phyloP scores from a whole-genome alignment of 2,888 invertebrate genomes.

The Clostera curtula region DNA sequence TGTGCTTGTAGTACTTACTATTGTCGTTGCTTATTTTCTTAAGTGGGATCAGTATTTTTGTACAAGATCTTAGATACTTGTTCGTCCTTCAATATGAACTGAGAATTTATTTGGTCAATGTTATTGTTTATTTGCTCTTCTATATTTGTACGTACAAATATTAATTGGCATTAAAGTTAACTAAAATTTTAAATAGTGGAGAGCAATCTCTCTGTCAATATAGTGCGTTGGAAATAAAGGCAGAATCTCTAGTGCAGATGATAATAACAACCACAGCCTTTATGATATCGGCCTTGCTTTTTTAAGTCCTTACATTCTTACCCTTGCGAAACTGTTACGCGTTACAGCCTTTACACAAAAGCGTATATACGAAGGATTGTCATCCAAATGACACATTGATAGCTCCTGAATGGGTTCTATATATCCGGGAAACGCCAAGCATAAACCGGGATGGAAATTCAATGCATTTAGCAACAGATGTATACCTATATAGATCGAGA shows the following conservation, averaged over 20 bases:
- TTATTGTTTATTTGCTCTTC: too few relatives aligned
- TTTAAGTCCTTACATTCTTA: too few relatives aligned
- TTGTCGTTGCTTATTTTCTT: constrained; percentile 11
- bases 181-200: too few relatives aligned
- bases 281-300: too few relatives aligned
- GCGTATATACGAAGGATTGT: background rate
- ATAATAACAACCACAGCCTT: too few relatives aligned
- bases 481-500: too few relatives aligned
- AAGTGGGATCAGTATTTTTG: constrained; percentile 5
- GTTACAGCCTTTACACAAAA: background rate
- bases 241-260: too few relatives aligned
- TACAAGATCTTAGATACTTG: constrained; percentile 12
- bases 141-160: too few relatives aligned
- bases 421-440: constrained; percentile 9
- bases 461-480: constrained; percentile 13
- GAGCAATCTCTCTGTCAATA: too few relatives aligned
- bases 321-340: too few relatives aligned
- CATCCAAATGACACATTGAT: constrained; percentile 15
- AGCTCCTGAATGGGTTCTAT: constrained; percentile 8
- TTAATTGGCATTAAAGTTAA: too few relatives aligned
- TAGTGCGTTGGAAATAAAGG: too few relatives aligned
- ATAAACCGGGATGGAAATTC: constrained; percentile 8
- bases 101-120: constrained; percentile 8
- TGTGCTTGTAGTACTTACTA: constrained; percentile 9
- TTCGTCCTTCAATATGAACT: constrained; percentile 14